These are phyloP conservation scores for Protophormia terraenovae DNA, from an alignment of 2,888 invertebrate species.

Conservation along the genomic window DNA sequence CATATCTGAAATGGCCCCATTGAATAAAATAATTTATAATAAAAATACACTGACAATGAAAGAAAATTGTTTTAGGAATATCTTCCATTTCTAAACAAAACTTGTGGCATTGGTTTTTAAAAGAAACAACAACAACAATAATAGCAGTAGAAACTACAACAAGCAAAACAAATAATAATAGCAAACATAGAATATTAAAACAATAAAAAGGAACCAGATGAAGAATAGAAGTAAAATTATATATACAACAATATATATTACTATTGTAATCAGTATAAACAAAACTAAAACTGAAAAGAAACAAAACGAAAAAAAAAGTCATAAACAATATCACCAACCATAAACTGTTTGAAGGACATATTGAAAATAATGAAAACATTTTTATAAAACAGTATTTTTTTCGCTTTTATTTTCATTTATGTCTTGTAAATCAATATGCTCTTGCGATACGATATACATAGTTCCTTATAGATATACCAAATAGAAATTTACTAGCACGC, in stretches of 20 bases:
- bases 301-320: background rate
- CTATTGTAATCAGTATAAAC: background rate
- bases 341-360: slow-evolving; percentile 46
- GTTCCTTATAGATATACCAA: background rate
- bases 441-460: slow-evolving; percentile 4
- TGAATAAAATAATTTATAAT: too few species aligned
- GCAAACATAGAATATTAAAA: background rate
- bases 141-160: background rate
- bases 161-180: background rate
- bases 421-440: slow-evolving; percentile 52
- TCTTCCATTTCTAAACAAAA: background rate
- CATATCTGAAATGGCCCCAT: too few species aligned
- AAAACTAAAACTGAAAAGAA: background rate
- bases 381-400: slow-evolving; percentile 6
- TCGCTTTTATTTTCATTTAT: background rate
- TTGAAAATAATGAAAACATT: slow-evolving; percentile 51
- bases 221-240: background rate
- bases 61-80: background rate
- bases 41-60: background rate
- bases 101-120: background rate
- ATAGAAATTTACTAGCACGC: background rate
- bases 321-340: slow-evolving; percentile 19
- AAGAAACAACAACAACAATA: background rate
- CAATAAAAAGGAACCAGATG: background rate
- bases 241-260: too few species aligned